Conservation (phyloP, 2,797 vertebrate genomes). For the Rhinichthys osculus region DNA sequence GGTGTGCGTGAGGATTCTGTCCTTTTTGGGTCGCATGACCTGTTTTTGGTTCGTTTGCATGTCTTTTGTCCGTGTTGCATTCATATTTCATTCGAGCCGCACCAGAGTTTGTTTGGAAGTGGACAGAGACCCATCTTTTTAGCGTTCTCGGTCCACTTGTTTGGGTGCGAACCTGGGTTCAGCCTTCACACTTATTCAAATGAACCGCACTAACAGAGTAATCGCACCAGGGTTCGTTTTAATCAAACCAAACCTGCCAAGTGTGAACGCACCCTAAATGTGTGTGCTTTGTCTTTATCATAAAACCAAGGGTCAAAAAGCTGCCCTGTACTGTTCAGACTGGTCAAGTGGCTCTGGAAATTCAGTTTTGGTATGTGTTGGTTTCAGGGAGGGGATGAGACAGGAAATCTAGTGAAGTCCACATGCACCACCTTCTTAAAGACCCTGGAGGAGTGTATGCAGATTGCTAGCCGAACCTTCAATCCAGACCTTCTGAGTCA, state of each 20-base stretch:
- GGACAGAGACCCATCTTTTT: background rate
- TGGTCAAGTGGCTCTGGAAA: background rate
- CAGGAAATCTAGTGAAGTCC: constrained; percentile 90
- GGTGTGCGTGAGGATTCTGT: too few relatives aligned
- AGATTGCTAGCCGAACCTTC: constrained; percentile 93
- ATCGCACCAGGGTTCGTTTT: background rate
- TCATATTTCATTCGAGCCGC: too few relatives aligned
- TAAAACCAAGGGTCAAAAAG: background rate
- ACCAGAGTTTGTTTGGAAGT: too few relatives aligned
- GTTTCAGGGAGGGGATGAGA: constrained; percentile 78
- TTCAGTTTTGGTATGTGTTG: constrained; percentile 15
- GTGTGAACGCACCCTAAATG: background rate
- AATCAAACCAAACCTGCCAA: background rate
- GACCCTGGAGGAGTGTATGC: constrained; percentile 99
- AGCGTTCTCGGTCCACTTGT: too few relatives aligned
- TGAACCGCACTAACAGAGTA: background rate
- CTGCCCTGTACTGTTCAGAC: background rate
- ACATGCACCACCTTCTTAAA: constrained; percentile 96
- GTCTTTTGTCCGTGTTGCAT: too few relatives aligned
- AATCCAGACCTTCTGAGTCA: constrained; percentile 82
- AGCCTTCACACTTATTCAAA: background rate
- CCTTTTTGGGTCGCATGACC: too few relatives aligned
- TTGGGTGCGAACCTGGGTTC: too few relatives aligned
- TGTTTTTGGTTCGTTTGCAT: too few relatives aligned
- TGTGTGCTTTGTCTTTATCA: background rate